Percentiles rank a stretch among this genome's conserved stretches.
Conservation (phyloP, 2,797 vertebrate species). For the Neosilurus mollespiculum region DNA sequence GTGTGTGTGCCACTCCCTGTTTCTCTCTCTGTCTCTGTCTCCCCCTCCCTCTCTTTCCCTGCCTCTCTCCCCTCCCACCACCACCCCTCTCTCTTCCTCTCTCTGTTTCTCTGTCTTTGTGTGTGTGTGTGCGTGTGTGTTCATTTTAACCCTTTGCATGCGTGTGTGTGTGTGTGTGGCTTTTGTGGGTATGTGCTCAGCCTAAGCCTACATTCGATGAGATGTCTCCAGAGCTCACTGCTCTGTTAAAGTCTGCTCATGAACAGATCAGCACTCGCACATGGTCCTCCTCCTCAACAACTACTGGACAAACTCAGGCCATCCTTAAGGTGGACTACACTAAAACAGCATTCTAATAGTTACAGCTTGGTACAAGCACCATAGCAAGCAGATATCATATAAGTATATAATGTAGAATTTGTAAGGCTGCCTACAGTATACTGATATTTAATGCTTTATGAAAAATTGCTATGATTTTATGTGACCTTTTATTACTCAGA, state of each 20-base stretch:
- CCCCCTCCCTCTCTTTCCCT: no score
- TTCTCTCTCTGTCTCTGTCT: background rate
- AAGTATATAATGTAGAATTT: background rate
- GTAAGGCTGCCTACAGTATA: background rate
- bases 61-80: no score
- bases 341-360: slow-evolving; percentile 19
- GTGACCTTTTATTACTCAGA: background rate
- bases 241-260: slow-evolving; percentile 85
- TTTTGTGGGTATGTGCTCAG: slow-evolving; percentile 73
- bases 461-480: background rate
- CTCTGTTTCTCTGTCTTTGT: no score
- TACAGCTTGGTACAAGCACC: background rate
- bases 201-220: slow-evolving; percentile 85
- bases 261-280: slow-evolving; percentile 84
- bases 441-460: slow-evolving; percentile 5
- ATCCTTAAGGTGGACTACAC: slow-evolving; percentile 72
- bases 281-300: slow-evolving; percentile 76
- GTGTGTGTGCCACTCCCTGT: slow-evolving; percentile 2
- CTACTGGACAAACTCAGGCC: slow-evolving; percentile 71
- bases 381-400: background rate
- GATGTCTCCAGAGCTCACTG: slow-evolving; percentile 88
- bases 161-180: slow-evolving; percentile 42
- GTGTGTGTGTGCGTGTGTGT: slow-evolving; percentile 6
- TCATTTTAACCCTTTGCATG: background rate
- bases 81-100: background rate